Evolutionary conservation across 1,140 invertebrate genomes (phyloP).

Genomic region (Eumaeus atala): DNA sequence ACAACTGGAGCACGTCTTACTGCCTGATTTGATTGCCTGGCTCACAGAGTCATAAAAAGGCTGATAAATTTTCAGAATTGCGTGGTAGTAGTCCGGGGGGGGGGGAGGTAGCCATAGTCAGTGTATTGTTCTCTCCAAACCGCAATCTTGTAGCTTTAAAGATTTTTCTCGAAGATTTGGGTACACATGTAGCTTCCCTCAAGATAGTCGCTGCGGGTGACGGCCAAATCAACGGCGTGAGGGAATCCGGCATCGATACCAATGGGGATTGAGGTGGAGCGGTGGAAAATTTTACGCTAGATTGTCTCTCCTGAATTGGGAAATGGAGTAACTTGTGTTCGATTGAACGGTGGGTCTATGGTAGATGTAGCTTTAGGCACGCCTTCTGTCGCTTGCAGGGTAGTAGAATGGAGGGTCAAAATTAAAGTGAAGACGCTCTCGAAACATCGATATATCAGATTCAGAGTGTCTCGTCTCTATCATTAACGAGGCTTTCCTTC

Average conservation of each 20-base stretch:
- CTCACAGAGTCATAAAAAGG: neutral
- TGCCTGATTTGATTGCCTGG: slow-evolving; percentile 6
- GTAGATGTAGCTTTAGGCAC: slow-evolving; percentile 26
- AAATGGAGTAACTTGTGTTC: slow-evolving; percentile 19
- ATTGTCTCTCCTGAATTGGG: slow-evolving; percentile 22
- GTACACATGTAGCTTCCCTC: neutral
- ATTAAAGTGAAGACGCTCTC: slow-evolving; percentile 25
- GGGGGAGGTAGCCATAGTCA: slow-evolving; percentile 14
- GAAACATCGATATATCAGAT: slow-evolving; percentile 25
- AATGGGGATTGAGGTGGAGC: slow-evolving; percentile 17
- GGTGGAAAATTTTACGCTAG: slow-evolving; percentile 14
- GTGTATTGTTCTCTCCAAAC: slow-evolving; percentile 27
- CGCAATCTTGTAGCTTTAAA: slow-evolving; percentile 20
- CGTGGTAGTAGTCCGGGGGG: slow-evolving; percentile 4
- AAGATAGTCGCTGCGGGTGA: slow-evolving; percentile 16
- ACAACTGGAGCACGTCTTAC: slow-evolving; percentile 15
- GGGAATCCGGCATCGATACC: slow-evolving; percentile 16
- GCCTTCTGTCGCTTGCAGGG: slow-evolving; percentile 11
- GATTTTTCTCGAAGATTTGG: slow-evolving; percentile 14
- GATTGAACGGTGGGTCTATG: slow-evolving; percentile 19
- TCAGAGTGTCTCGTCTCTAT: slow-evolving; percentile 16
- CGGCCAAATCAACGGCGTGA: slow-evolving; percentile 22
- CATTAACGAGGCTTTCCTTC: no score
- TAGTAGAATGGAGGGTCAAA: slow-evolving; percentile 19
- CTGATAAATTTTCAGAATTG: neutral